Percentiles rank a stretch among this genome's conserved stretches.
These are phyloP conservation scores for Sebastes fasciatus DNA, from an alignment of 2,113 vertebrate genomes.

Conservation along the genomic window DNA sequence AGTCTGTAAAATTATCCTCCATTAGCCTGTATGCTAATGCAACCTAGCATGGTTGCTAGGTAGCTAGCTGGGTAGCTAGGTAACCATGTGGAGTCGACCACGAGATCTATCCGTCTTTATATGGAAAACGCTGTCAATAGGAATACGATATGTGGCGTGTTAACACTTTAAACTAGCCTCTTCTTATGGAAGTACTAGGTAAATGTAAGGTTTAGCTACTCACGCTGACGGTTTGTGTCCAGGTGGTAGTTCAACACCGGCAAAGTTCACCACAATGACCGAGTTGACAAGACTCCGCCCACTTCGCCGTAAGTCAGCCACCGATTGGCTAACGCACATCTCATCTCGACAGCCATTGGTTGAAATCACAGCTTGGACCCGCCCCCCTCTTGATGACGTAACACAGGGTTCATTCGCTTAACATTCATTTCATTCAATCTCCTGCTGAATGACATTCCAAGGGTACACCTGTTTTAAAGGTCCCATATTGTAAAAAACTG, in stretches of 20 bases:
- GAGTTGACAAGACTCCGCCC: conserved; percentile 59
- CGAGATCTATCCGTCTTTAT: conserved; percentile 25
- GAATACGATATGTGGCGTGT: accelerated
- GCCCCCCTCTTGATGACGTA: conserved; percentile 39
- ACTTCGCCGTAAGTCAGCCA: conserved; percentile 5
- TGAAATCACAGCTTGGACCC: neutral
- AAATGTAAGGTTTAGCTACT: conserved; percentile 48
- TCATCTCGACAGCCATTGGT: conserved; percentile 34
- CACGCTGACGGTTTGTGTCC: conserved; percentile 59
- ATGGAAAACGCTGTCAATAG: no score
- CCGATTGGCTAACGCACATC: conserved; percentile 48
- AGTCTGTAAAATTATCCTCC: conserved; percentile 10
- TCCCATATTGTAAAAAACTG: no score
- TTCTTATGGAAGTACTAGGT: accelerated
- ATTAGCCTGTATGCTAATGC: conserved; percentile 44
- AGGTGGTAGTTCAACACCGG: conserved; percentile 67
- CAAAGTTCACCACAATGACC: conserved; percentile 76
- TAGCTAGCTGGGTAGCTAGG: conserved; percentile 38
- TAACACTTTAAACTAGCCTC: accelerated
- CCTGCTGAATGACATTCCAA: conserved; percentile 78
- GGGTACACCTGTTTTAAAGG: conserved; percentile 53
- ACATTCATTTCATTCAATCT: conserved; percentile 43
- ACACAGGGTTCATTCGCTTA: conserved; percentile 13
- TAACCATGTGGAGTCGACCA: conserved; percentile 73
- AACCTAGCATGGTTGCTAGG: conserved; percentile 50